These are phyloP conservation scores for Pampusana beccarii DNA, from an alignment of 2,113 vertebrate genomes.

Conservation along the genomic window DNA sequence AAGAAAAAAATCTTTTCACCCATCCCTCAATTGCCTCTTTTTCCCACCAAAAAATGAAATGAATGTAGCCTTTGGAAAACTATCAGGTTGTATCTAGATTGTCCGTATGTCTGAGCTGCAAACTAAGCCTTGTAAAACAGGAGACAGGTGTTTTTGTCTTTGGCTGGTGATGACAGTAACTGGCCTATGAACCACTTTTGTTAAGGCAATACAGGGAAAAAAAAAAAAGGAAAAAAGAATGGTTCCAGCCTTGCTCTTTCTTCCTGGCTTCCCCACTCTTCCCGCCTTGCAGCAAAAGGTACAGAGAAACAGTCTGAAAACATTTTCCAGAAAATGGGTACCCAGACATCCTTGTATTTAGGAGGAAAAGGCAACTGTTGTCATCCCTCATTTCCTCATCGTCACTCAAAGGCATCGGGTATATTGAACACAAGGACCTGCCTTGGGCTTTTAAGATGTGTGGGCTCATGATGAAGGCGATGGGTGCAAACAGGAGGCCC, in stretches of 20 bases:
- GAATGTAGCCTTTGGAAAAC: not conserved
- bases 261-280: not conserved
- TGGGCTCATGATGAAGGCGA: accelerated
- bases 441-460: not conserved
- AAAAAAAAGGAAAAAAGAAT: not conserved
- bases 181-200: not conserved
- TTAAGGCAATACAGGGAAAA: not conserved
- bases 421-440: not conserved
- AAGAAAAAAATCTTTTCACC: not conserved
- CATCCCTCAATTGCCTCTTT: not conserved
- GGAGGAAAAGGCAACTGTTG: not conserved
- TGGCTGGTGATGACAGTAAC: not conserved
- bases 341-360: not conserved
- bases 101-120: not conserved
- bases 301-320: not conserved
- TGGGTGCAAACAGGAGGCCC: not conserved
- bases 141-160: not conserved
- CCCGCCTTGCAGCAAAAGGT: not conserved
- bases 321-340: not conserved
- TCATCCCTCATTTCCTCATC: not conserved
- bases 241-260: not conserved
- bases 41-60: not conserved
- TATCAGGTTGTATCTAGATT: not conserved
- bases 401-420: not conserved
- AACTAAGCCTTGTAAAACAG: not conserved